phyloP scores from a whole-genome alignment of 2,113 vertebrate genomes.

The Mormyrus iriodes region DNA sequence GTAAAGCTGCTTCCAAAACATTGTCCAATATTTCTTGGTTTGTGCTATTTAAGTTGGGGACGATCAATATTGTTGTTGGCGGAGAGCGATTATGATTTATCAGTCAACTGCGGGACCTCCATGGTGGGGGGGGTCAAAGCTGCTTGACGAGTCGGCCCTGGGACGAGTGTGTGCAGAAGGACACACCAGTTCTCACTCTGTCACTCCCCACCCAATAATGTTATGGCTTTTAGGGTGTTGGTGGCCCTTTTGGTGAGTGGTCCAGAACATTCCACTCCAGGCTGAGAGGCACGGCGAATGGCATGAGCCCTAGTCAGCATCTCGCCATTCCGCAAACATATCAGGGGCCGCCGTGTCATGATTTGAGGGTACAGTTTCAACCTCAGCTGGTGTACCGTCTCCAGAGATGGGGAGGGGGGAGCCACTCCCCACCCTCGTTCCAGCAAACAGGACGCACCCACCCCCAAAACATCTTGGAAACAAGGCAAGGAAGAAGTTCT shows the following conservation, averaged over 20 bases:
- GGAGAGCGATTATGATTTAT: constrained; percentile 47
- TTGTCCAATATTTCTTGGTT: constrained; percentile 52
- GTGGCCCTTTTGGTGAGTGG: background rate
- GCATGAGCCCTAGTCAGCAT: background rate
- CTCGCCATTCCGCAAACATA: background rate
- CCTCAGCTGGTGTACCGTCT: background rate
- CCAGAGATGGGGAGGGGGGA: background rate
- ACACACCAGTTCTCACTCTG: background rate
- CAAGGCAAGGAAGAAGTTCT: background rate
- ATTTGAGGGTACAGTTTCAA: background rate
- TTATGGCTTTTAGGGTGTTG: background rate
- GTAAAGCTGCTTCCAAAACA: constrained; percentile 43
- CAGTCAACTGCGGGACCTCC: constrained; percentile 39
- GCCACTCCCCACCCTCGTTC: background rate
- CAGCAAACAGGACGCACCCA: background rate
- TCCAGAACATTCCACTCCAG: background rate
- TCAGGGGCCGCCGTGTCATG: background rate
- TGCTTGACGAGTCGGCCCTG: background rate
- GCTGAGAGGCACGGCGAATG: background rate
- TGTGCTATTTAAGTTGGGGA: constrained; percentile 48
- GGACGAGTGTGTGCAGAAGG: constrained; percentile 40
- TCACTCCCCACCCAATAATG: background rate
- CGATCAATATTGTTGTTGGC: constrained; percentile 64
- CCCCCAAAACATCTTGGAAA: background rate
- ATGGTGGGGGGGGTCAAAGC: constrained; percentile 19